Base-by-base conservation (phyloP, 2,113 vertebrate genomes). In the Okapia johnstoni region DNA sequence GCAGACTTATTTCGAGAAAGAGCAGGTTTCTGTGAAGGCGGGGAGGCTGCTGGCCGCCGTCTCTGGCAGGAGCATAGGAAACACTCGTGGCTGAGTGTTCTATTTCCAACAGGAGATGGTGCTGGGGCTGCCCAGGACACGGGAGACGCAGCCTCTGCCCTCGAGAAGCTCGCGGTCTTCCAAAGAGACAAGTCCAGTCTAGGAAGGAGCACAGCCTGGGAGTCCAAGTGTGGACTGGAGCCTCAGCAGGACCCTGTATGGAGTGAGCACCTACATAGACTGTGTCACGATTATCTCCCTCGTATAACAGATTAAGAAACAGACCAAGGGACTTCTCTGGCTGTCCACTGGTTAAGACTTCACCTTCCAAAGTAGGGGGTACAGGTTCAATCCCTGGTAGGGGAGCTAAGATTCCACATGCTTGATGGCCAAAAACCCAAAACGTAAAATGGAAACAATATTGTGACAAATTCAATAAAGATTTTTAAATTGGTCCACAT, bases 101-200 rank as follows among this genome's bases (percentile, higher is more conserved):
- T 73, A 17, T 88, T 85, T 73, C 87, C 52, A 85, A 25, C 26
- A 54, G 46, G n/a, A 92, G 80, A 52, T 40, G 1, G 1, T 30
- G 10, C 10, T 28, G 25, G 26, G 7, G n/a, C 15, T 21, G 14
- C 70, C 3, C 2, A 7, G 55, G 57, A 48, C 83, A 19, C 0
- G 0, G 26, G n/a, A 73, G 76, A 66, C 4, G n/a, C 14, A 2
- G 48, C 15, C 21, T 1, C 40, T 86, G 70, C 16, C 73, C 23
- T 40, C 60, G 12, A 83, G 25, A 33, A 46, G 12, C 16, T 40
- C 19, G 23, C 14, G 0, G 0, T 77, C n/a, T 48, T 50, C 73
- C 33, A 6, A 92, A 46, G 46, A 79, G 36, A n/a, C 7, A 25
- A 81, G 30, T 50, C 73, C 48, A 26, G 15, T 23, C 25, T 23